Percentiles rank a stretch among this genome's conserved stretches.
Conservation (phyloP, 2,113 vertebrate genomes). For the Rhipidura dahli region DNA sequence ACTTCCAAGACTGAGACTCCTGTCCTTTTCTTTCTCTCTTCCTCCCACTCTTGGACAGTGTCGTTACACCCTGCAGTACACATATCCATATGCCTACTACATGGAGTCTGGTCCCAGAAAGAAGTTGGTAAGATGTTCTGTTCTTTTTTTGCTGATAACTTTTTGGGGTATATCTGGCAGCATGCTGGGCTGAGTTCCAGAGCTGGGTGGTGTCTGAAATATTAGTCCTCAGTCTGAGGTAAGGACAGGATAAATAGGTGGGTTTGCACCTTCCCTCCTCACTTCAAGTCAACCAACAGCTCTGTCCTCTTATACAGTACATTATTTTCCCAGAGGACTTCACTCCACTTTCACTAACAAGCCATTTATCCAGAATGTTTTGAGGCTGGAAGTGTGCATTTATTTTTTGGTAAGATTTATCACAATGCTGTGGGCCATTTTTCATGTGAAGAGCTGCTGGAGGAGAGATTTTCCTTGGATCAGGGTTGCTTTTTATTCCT, state of each 20-base stretch:
- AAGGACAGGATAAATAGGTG: background rate
- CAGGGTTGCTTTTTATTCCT: background rate
- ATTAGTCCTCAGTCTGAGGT: background rate
- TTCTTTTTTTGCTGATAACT: background rate
- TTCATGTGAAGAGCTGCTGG: background rate
- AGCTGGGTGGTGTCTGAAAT: background rate
- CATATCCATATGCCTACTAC: constrained; percentile 98
- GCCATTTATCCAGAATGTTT: constrained; percentile 10
- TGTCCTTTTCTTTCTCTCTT: constrained; percentile 18
- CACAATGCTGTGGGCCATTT: background rate
- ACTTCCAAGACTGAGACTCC: background rate
- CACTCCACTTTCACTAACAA: constrained; percentile 5
- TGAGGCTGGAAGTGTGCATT: background rate
- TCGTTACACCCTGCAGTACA: constrained; percentile 98
- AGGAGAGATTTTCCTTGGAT: background rate
- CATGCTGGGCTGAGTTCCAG: background rate
- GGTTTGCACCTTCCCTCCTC: background rate
- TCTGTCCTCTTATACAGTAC: background rate
- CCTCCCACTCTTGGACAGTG: constrained; percentile 74
- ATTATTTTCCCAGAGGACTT: background rate
- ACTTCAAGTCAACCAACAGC: background rate
- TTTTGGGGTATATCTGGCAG: background rate
- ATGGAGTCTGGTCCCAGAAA: constrained; percentile 98
- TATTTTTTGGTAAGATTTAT: constrained; percentile 7
- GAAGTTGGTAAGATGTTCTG: constrained; percentile 87